Evolutionary conservation across 2,888 invertebrate species (phyloP), one percentile per base, ranked within the genome.

Genomic region (Trissolcus japonicus): DNA sequence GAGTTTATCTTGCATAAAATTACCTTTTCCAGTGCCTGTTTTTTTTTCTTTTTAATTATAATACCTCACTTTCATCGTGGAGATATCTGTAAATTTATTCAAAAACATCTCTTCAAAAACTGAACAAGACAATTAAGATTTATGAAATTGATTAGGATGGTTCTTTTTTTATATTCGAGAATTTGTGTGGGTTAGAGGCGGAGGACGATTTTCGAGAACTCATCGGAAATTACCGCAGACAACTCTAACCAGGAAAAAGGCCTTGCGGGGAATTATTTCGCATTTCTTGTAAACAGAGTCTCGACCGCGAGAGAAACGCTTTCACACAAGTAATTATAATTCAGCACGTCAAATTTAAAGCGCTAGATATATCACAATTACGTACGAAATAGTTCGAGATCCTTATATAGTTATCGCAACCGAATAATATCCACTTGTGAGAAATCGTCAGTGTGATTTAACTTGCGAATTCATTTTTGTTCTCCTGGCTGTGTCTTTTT

Each of bases 361-460:
- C 53, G 40, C 41, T 62, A 62, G 53, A 62, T 62, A 51, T 62
- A 62, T 62, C 62, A 62, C 62, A 62, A 53, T 62, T 62, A 62
- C 62, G 62, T 53, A 53, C 41, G 16, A 62, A 62, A 62, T 62
- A 62, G 62, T 62, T 41, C 62, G 16, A 17, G 21, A 40, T 51
- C 53, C 62, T 62, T 62, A 53, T 62, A 62, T 53, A 53, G 60
- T 50, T 48, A 60, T 25, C 48, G 59, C 29, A 21, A 35, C 29
- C 53, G 53, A 41, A 62, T 41, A 62, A 41, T 11, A 25, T 41
- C n/a, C 41, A 40, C 21, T 19, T 19, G 51, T 29, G 62, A 62
- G 62, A 62, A 62, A 62, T 62, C 53, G 17, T 19, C 35, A 35
- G 40, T 11, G 61, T 13, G 51, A 61, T 53, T 51, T 53, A 53